These are phyloP conservation scores for Smithornis capensis DNA, from an alignment of 2,113 vertebrate species.

Conservation along the genomic window DNA sequence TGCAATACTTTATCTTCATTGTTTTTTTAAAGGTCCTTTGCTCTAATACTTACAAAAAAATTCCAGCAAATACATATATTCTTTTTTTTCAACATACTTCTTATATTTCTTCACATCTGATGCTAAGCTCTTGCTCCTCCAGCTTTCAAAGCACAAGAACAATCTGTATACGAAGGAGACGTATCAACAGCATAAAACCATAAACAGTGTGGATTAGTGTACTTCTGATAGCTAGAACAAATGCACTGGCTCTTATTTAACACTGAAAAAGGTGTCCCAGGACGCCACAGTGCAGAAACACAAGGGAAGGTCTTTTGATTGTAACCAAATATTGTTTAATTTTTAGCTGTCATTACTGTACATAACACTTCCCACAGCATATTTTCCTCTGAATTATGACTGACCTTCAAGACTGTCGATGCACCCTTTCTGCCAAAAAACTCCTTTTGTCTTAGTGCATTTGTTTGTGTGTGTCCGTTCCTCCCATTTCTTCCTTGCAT, in stretches of 20 bases:
- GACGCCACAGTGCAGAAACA: not conserved
- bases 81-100: not conserved
- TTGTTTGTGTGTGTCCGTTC: not conserved
- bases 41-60: slow-evolving; percentile 33
- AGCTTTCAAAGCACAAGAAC: not conserved
- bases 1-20: slow-evolving; percentile 23
- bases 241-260: not conserved
- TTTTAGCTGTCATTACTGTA: not conserved
- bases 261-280: not conserved
- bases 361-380: not conserved
- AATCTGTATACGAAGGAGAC: not conserved
- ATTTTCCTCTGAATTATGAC: slow-evolving; percentile 34
- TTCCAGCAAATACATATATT: not conserved
- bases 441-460: not conserved
- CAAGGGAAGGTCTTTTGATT: not conserved
- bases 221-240: not conserved
- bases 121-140: not conserved
- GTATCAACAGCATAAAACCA: not conserved
- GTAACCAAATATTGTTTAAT: not conserved
- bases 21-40: slow-evolving; percentile 1
- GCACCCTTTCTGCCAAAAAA: slow-evolving; percentile 51
- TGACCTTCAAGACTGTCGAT: slow-evolving; percentile 27
- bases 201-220: not conserved
- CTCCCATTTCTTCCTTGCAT: slow-evolving; percentile 25
- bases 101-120: not conserved